Evolutionary conservation across 1,140 invertebrate genomes (phyloP), one percentile per base, ranked within the genome.

Genomic region (Sarcophaga peregrina): DNA sequence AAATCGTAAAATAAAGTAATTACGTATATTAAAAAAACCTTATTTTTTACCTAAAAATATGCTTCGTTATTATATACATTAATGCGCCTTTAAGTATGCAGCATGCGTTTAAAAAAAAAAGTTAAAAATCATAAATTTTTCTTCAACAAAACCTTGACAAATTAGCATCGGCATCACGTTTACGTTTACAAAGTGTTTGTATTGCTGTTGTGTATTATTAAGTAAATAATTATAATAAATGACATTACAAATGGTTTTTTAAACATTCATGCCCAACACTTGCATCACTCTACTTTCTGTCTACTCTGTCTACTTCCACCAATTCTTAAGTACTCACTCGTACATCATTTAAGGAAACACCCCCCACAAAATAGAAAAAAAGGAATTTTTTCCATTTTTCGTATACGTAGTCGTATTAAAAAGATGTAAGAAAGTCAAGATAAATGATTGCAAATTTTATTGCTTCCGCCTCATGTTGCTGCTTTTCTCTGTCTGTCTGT

Each of bases 361-460:
- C 58, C 58, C 58, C 17, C n/a, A n/a, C n/a, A n/a, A n/a, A n/a
- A n/a, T n/a, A n/a, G n/a, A n/a, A 68, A 68, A 68, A 15, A 76
- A 48, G 46, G 15, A 76, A n/a, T 25, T 48, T 76, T n/a, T n/a
- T n/a, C n/a, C n/a, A n/a, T 76, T 47, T 47, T 76, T 76, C 74
- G 5, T 47, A 17, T 17, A 5, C n/a, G 5, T 4, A 58, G 52
- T 15, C 52, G n/a, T 15, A 58, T 15, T 58, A 58, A 58, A 10
- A 58, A 58, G n/a, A n/a, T n/a, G n/a, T n/a, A 68, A 11, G 20
- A 68, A 68, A 68, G n/a, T 68, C n/a, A 68, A 68, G 58, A 68
- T 68, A 68, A 68, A 68, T 68, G 58, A 68, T 68, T 68, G 58
- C 58, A 68, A 68, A 68, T 68, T 68, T 68, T 68, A 68, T 68